Conservation (phyloP, 2,888 invertebrate genomes). For the Hydropsyche betteni region DNA sequence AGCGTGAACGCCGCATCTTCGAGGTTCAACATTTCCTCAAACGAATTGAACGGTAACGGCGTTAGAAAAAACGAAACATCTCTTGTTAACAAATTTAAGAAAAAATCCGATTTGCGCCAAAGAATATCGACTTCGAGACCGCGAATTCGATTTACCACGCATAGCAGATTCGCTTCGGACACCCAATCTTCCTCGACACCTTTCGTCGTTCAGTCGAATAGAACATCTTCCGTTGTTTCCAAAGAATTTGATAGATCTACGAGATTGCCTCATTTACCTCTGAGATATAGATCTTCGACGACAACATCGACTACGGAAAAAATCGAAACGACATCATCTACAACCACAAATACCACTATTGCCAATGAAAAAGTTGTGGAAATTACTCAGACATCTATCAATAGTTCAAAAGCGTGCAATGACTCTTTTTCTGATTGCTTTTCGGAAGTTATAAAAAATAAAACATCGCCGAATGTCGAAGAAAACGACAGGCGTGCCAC, state of each 20-base stretch:
- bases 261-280: slow-evolving; percentile 11
- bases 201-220: slow-evolving; percentile 42
- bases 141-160: slow-evolving; percentile 39
- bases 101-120: slow-evolving; percentile 41
- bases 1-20: slow-evolving; percentile 27
- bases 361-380: slow-evolving; percentile 40
- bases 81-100: slow-evolving; percentile 36
- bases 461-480: not conserved
- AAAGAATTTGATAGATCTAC: slow-evolving; percentile 56
- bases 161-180: slow-evolving; percentile 29
- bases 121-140: slow-evolving; percentile 40
- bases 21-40: slow-evolving; percentile 3
- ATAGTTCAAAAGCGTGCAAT: not conserved
- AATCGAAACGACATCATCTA: slow-evolving; percentile 53
- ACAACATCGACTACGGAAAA: slow-evolving; percentile 45
- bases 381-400: slow-evolving; percentile 50
- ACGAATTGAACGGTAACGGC: slow-evolving; percentile 2
- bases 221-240: slow-evolving; percentile 41
- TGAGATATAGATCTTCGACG: slow-evolving; percentile 22
- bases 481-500: not conserved
- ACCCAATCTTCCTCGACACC: slow-evolving; percentile 41
- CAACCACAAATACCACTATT: slow-evolving; percentile 42
- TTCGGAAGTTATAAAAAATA: slow-evolving; percentile 16
- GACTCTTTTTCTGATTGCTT: not conserved
- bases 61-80: slow-evolving; percentile 32